These are phyloP conservation scores for Balaeniceps rex DNA, from an alignment of 2,113 vertebrate genomes.

Conservation along the genomic window DNA sequence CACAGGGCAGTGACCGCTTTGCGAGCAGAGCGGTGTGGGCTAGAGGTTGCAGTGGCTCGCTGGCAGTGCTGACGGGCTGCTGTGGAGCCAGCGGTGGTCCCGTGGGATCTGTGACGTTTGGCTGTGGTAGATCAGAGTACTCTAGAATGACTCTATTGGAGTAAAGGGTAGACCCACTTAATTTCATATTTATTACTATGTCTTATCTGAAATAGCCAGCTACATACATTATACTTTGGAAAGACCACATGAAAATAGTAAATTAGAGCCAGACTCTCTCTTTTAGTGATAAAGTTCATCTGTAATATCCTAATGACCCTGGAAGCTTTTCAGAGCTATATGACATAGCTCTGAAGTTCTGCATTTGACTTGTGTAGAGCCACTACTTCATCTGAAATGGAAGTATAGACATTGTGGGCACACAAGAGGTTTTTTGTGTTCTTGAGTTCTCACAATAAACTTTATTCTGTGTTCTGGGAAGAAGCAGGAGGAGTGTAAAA, in stretches of 20 bases:
- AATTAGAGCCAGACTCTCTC: background rate
- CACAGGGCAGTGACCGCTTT: background rate
- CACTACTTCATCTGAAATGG: fast-evolving
- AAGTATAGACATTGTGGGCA: fast-evolving
- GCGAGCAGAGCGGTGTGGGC: background rate
- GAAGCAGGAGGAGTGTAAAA: background rate
- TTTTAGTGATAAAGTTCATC: background rate
- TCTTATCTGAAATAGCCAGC: background rate
- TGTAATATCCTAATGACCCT: fast-evolving
- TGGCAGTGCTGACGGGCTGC: background rate
- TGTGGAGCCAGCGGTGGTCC: background rate
- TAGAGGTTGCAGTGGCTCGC: background rate
- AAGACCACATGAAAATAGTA: fast-evolving
- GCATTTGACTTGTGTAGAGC: fast-evolving
- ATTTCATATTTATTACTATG: fast-evolving
- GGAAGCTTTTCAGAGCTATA: background rate
- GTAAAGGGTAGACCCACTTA: background rate
- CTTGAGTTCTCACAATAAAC: fast-evolving
- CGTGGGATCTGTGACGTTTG: fast-evolving
- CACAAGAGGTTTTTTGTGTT: fast-evolving
- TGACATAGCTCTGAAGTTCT: fast-evolving
- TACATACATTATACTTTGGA: background rate
- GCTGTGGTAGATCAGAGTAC: background rate
- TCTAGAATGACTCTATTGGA: background rate
- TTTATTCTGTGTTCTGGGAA: background rate